Evolutionary conservation across 2,113 vertebrate species (phyloP).

Genomic region (Cinclus mexicanus): DNA sequence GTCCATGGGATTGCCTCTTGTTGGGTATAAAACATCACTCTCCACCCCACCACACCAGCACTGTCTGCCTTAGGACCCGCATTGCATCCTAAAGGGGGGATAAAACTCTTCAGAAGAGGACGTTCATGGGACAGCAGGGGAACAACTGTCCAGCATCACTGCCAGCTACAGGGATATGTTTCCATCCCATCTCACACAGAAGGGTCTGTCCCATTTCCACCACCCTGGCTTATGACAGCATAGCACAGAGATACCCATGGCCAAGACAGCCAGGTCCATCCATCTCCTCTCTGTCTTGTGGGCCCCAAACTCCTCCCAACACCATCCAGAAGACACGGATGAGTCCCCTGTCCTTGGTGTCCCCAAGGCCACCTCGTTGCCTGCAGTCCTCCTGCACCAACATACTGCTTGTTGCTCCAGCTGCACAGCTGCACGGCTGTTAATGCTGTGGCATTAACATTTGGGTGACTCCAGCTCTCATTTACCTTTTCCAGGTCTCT

Average conservation of each 20-base stretch:
- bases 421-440: not conserved
- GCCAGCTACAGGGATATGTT: not conserved
- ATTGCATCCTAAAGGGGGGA: not conserved
- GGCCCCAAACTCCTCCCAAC: not conserved
- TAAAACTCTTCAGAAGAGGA: not conserved
- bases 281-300: not conserved
- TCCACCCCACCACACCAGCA: not conserved
- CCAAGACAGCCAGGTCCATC: not conserved
- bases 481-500: not conserved
- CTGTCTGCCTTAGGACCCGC: not conserved
- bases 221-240: not conserved
- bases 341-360: not conserved
- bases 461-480: not conserved
- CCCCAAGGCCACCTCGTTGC: not conserved
- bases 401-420: not conserved
- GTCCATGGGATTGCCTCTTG: not conserved
- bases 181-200: accelerated
- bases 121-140: not conserved
- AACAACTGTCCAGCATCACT: accelerated
- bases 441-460: not conserved
- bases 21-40: accelerated
- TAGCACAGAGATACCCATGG: not conserved
- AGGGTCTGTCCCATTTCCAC: not conserved
- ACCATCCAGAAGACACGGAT: not conserved
- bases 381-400: not conserved